phyloP scores from a whole-genome alignment of 2,797 vertebrate genomes.

The Pipistrellus nathusii region DNA sequence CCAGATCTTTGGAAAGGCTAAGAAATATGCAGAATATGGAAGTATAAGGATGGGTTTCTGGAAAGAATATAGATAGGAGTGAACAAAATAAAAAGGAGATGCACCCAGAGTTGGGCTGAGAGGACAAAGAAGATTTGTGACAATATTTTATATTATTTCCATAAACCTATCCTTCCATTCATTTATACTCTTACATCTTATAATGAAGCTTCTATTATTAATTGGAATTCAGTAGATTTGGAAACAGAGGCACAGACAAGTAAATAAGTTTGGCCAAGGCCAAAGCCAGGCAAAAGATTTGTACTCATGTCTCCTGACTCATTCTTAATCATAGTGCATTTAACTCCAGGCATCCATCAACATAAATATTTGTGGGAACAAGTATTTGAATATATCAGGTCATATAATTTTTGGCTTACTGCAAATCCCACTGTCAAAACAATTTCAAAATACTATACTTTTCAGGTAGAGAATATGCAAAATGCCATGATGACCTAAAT shows the following conservation, averaged over 20 bases:
- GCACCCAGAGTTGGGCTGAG: not conserved
- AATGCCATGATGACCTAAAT: not conserved
- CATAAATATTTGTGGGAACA: not conserved
- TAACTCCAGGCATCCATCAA: not conserved
- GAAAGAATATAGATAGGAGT: not conserved
- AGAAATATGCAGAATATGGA: not conserved
- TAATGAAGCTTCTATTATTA: not conserved
- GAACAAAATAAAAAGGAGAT: not conserved
- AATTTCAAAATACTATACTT: not conserved
- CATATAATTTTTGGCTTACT: not conserved
- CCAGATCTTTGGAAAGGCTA: not conserved
- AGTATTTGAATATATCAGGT: not conserved
- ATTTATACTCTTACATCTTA: not conserved
- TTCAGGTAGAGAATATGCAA: not conserved
- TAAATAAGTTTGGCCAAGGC: not conserved
- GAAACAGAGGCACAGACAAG: not conserved
- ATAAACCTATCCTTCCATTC: not conserved
- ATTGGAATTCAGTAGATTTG: not conserved
- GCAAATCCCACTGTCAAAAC: not conserved
- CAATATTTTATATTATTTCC: not conserved
- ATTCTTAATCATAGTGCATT: not conserved
- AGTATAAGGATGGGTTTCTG: not conserved
- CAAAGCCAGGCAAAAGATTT: not conserved
- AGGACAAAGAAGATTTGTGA: not conserved
- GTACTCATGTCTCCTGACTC: not conserved